A percentile compares a stretch with the other conserved stretches of the same genome.
Conservation (phyloP, 2,113 vertebrate species). For the Tor tambroides region DNA sequence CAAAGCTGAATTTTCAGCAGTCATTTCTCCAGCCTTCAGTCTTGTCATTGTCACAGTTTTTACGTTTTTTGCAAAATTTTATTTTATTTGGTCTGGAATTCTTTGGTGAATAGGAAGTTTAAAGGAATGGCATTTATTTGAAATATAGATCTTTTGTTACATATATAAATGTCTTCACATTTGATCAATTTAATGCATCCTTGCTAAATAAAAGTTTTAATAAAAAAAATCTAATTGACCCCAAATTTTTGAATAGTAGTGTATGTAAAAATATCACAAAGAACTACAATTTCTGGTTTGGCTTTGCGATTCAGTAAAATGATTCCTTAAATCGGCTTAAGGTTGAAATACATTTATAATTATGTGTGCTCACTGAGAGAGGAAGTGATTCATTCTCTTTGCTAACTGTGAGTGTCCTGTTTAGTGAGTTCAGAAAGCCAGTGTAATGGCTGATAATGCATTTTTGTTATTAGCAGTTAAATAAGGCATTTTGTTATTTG, state of each 20-base stretch:
- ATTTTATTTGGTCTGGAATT: too few relatives aligned
- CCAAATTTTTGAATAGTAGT: neutral
- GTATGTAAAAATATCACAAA: neutral
- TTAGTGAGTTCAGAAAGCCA: neutral
- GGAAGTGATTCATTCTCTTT: neutral
- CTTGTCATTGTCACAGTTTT: too few relatives aligned
- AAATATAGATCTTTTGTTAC: too few relatives aligned
- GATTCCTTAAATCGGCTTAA: neutral
- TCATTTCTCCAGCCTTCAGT: too few relatives aligned
- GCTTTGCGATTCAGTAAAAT: neutral
- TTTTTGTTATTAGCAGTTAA: conserved; percentile 27
- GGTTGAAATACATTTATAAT: neutral
- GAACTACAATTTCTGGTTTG: neutral
- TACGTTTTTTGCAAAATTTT: too few relatives aligned
- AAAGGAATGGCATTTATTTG: too few relatives aligned
- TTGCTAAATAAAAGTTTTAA: neutral
- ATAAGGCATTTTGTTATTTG: conserved; percentile 9
- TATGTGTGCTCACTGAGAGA: neutral
- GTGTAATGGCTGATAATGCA: conserved; percentile 9
- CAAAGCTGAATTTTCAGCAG: too few relatives aligned
- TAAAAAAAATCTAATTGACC: too few relatives aligned
- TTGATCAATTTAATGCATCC: too few relatives aligned
- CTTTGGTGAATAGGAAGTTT: too few relatives aligned
- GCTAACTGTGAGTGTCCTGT: neutral
- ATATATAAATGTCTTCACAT: too few relatives aligned